phyloP scores from a whole-genome alignment of 2,797 vertebrate genomes.

The Carapus acus region DNA sequence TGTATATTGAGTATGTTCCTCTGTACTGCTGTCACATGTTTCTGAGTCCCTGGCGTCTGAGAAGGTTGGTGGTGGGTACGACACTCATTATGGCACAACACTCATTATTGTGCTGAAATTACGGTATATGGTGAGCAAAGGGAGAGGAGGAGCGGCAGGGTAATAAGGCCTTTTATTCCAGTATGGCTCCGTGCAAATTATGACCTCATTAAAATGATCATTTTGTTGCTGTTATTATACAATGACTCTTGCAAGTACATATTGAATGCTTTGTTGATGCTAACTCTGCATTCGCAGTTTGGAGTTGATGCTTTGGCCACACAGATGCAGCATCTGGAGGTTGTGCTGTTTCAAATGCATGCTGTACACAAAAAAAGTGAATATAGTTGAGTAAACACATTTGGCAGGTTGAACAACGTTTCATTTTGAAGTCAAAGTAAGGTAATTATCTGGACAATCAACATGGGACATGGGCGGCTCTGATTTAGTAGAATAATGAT shows the following conservation, averaged over 20 bases:
- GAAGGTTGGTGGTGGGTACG: slow-evolving; percentile 33
- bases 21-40: slow-evolving; percentile 26
- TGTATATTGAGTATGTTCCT: slow-evolving; percentile 60
- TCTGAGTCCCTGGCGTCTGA: slow-evolving; percentile 37
- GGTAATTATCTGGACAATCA: no score
- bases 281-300: not conserved
- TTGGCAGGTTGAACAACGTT: no score
- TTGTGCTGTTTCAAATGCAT: no score
- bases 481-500: not conserved
- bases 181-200: slow-evolving; percentile 25
- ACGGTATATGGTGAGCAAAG: slow-evolving; percentile 33
- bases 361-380: no score
- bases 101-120: slow-evolving; percentile 54
- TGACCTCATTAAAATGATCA: slow-evolving; percentile 20
- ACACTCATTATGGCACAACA: slow-evolving; percentile 21
- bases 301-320: slow-evolving; percentile 4
- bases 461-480: not conserved
- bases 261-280: slow-evolving; percentile 2
- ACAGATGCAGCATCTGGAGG: not conserved
- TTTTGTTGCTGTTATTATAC: slow-evolving; percentile 19
- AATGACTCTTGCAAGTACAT: slow-evolving; percentile 17
- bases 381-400: no score
- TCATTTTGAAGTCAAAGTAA: no score
- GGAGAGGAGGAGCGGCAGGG: slow-evolving; percentile 8
- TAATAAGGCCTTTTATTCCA: slow-evolving; percentile 35